These are phyloP conservation scores for Drosophila recens DNA, from an alignment of 2,888 invertebrate genomes.

Conservation along the genomic window DNA sequence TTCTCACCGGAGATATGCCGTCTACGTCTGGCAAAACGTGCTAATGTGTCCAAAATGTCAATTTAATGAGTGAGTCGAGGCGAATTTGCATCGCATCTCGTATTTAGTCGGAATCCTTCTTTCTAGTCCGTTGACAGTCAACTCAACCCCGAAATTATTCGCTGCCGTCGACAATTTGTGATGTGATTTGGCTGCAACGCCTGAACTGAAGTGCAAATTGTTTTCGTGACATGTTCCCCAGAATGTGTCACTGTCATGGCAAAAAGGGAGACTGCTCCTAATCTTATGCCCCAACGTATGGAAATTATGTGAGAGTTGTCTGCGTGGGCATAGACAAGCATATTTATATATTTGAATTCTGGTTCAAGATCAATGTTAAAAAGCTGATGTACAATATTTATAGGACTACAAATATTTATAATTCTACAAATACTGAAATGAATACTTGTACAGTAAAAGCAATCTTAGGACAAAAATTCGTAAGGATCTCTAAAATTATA, in stretches of 20 bases:
- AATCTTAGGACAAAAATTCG: background rate
- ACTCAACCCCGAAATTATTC: constrained; percentile 74
- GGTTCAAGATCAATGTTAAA: constrained; percentile 46
- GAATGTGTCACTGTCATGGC: constrained; percentile 22
- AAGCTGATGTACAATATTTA: background rate
- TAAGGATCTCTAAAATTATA: background rate
- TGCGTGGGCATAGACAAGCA: background rate
- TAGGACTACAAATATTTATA: background rate
- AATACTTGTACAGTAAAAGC: background rate
- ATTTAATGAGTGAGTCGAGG: constrained; percentile 52
- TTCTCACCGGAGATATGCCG: constrained; percentile 61
- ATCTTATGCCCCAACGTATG: background rate
- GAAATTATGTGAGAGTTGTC: background rate
- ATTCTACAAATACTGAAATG: background rate
- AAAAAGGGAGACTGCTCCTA: background rate
- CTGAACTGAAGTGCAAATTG: constrained; percentile 59
- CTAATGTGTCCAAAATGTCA: constrained; percentile 64
- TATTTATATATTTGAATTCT: constrained; percentile 1
- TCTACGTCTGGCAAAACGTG: constrained; percentile 56
- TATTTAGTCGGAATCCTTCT: constrained; percentile 57
- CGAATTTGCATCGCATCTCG: constrained; percentile 17
- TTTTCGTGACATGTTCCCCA: constrained; percentile 37
- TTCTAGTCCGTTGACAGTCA: constrained; percentile 67
- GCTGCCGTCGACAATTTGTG: constrained; percentile 26
- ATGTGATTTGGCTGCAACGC: constrained; percentile 41